Evolutionary conservation across 2,113 vertebrate genomes (phyloP).

Genomic region (Manacus vitellinus): DNA sequence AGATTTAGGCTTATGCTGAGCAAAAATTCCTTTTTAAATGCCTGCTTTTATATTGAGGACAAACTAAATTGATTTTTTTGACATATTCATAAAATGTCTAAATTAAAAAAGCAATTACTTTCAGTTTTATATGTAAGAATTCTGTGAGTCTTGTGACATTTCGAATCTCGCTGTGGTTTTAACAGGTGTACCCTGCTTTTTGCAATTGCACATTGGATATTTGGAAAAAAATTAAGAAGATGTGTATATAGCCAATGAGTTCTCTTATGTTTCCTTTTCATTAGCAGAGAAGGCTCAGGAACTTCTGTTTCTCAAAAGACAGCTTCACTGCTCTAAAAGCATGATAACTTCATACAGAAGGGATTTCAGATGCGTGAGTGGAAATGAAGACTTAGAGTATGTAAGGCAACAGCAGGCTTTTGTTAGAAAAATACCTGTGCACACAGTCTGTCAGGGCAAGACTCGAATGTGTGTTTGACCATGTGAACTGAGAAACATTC

Average conservation of each 20-base stretch:
- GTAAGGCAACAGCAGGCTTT: not conserved
- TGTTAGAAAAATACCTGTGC: not conserved
- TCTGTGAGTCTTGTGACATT: not conserved
- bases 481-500: not conserved
- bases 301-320: not conserved
- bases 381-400: not conserved
- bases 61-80: not conserved
- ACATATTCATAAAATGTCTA: not conserved
- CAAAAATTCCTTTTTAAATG: not conserved
- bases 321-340: not conserved
- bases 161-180: not conserved
- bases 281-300: not conserved
- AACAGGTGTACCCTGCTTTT: not conserved
- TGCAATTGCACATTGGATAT: not conserved
- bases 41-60: not conserved
- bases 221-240: not conserved
- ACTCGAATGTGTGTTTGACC: not conserved
- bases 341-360: rapidly evolving
- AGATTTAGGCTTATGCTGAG: not conserved
- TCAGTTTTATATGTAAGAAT: not conserved
- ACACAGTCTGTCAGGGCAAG: not conserved
- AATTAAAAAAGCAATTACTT: not conserved
- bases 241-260: rapidly evolving
- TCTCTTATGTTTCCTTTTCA: not conserved
- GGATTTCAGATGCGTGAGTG: not conserved